Evolutionary conservation across 2,888 invertebrate species (phyloP).

Genomic region (Amiota minor): DNA sequence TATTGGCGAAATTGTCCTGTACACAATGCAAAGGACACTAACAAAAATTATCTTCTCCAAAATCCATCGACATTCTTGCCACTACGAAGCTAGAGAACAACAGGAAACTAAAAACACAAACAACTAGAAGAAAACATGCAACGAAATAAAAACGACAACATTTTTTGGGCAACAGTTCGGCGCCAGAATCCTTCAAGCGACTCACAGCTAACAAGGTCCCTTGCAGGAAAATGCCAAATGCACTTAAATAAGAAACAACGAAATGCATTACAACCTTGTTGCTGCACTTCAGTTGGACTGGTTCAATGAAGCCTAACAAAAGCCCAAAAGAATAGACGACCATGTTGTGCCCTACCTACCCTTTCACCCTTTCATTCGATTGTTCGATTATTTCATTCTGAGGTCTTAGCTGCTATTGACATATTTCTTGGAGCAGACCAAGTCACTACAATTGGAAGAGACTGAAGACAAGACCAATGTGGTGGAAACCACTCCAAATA

Average conservation of each 20-base stretch:
- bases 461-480: background rate
- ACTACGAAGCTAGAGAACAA: background rate
- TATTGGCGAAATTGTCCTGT: background rate
- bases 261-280: slow-evolving; percentile 6
- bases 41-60: background rate
- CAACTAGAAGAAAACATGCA: slow-evolving; percentile 2
- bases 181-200: background rate
- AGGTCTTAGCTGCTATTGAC: slow-evolving; percentile 19
- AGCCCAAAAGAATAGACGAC: too few species aligned
- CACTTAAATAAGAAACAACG: slow-evolving; percentile 1
- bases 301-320: background rate
- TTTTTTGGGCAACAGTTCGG: background rate
- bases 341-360: too few species aligned
- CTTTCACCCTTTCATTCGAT: too few species aligned
- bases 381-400: background rate
- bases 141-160: slow-evolving; percentile 4
- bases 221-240: slow-evolving; percentile 12
- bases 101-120: background rate
- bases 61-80: background rate
- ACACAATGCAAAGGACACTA: slow-evolving; percentile 17
- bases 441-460: background rate
- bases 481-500: slow-evolving; percentile 46
- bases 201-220: background rate
- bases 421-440: slow-evolving; percentile 16
- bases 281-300: background rate